Conservation (phyloP, 2,113 vertebrate genomes). For the Cyphomyrus plagiostoma region DNA sequence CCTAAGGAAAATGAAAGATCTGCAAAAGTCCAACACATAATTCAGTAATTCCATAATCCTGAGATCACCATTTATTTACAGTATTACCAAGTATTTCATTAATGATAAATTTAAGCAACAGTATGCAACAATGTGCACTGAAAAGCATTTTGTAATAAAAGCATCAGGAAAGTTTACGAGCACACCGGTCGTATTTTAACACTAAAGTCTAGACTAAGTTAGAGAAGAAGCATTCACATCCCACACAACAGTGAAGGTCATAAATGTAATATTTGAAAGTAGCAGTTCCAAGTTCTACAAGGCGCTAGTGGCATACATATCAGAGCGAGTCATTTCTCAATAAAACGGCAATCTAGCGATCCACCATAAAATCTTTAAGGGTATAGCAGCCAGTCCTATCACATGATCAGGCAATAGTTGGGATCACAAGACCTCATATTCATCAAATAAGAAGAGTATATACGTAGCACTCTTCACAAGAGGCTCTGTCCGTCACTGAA, state of each 20-base stretch:
- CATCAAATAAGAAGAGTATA: neutral
- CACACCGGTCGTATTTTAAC: neutral
- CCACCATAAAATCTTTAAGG: neutral
- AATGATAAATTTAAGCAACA: neutral
- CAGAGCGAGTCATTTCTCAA: neutral
- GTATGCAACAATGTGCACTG: neutral
- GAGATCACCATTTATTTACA: neutral
- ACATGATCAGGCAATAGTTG: neutral
- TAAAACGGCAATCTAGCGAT: neutral
- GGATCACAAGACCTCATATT: neutral
- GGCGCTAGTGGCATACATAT: neutral
- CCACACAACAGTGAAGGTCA: neutral
- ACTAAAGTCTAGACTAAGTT: neutral
- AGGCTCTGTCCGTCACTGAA: neutral
- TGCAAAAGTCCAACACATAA: neutral
- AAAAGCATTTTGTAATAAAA: neutral
- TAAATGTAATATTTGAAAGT: neutral
- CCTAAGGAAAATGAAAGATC: neutral
- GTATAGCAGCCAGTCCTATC: neutral
- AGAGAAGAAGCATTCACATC: neutral
- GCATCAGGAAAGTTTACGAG: neutral
- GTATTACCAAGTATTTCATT: neutral
- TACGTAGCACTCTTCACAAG: neutral
- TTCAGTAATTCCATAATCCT: neutral
- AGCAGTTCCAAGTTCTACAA: neutral